Conservation (phyloP, 2,797 vertebrate species). For the Gallinago solitaria region DNA sequence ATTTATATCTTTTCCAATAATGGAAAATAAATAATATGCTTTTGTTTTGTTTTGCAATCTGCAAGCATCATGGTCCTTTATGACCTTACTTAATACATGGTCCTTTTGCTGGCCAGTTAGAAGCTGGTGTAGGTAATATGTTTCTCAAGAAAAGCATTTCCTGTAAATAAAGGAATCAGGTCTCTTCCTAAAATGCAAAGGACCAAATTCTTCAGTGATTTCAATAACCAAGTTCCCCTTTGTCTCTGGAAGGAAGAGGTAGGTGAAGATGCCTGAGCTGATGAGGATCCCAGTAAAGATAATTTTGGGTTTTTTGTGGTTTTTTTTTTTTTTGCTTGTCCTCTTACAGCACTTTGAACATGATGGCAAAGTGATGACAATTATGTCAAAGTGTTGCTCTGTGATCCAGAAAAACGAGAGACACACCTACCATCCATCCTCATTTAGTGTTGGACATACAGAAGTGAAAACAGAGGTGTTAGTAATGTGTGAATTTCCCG, state of each 20-base stretch:
- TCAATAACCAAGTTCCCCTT: constrained; percentile 83
- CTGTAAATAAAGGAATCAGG: not conserved
- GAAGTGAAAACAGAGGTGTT: not conserved
- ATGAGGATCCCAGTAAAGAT: constrained; percentile 77
- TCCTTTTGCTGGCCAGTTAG: not conserved
- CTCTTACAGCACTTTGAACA: not conserved
- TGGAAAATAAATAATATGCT: not conserved
- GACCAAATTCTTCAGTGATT: constrained; percentile 78
- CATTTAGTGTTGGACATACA: not conserved
- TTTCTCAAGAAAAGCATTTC: not conserved
- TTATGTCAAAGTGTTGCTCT: not conserved
- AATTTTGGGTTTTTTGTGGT: not conserved
- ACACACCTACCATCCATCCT: not conserved
- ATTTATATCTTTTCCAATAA: not conserved
- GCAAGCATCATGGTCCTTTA: not conserved
- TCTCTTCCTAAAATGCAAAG: constrained; percentile 62
- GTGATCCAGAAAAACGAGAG: not conserved
- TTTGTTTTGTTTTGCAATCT: not conserved
- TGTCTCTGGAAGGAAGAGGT: constrained; percentile 83
- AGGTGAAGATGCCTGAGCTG: constrained; percentile 75
- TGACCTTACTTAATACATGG: not conserved
- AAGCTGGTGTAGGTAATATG: not conserved
- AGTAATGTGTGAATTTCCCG: not conserved
- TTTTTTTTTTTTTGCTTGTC: not conserved
- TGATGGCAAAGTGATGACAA: not conserved